Base-by-base conservation (phyloP, 2,113 vertebrate genomes). In the Polyodon spathula region DNA sequence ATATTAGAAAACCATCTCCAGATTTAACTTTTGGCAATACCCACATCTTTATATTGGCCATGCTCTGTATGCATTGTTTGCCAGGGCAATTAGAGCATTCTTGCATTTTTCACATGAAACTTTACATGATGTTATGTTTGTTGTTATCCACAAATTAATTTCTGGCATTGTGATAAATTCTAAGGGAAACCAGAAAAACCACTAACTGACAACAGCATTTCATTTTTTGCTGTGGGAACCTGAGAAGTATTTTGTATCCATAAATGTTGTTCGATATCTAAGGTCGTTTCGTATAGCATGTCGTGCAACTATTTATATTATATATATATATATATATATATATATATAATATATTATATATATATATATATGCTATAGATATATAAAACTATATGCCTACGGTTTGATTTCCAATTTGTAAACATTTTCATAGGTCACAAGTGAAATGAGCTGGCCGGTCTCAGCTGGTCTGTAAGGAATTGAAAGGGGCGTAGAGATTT, bases 131-230 rank as follows among this genome's bases (percentile, higher is more conserved):
- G 71, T 75, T 71, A 73, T 79, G 70, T 72, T 81, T 74, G 71
- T 80, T 79, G 76, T 84, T 81, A 81, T 80, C 82, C 83, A 74
- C 79, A 84, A 86, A 84, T 87, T 88, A 87, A 84, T 85, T 85
- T 84, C 71, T 87, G 81, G 76, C 81, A 80, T 73, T 0, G 62
- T 75, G 76, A 58, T 78, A 82, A 81, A 84, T 85, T 87, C 73
- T 87, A 37, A 79, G 76, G 75, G 78, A 83, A 80, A 78, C 74
- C 79, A 81, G 76, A 76, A 77, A 82, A 73, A 78, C 78, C 74
- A 73, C 74, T 78, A 80, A 74, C 40, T 41, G 75, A 71, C 66
- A 82, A 71, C 73, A 48, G 50, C 27, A 39, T 64, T 48, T 59
- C 52, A 50, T 27, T 52, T 39, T 12, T 53, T 37, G 12, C 46